Percentiles rank a stretch among this genome's conserved stretches.
phyloP scores from a whole-genome alignment of 2,888 invertebrate genomes.

The Brenthis hecate region DNA sequence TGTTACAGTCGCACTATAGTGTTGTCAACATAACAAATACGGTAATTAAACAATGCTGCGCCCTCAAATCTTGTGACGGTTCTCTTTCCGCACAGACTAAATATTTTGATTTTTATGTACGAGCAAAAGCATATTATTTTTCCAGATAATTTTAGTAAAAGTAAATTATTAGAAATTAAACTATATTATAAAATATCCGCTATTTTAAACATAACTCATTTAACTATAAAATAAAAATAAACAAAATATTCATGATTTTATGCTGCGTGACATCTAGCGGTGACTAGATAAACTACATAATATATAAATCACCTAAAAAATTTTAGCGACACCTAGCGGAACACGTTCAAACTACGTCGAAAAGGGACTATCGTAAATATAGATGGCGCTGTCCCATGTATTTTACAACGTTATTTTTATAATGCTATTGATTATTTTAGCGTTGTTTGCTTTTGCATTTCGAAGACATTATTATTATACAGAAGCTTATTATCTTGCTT shows the following conservation, averaged over 20 bases:
- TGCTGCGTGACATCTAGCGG: slow-evolving; percentile 53
- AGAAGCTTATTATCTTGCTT: slow-evolving; percentile 30
- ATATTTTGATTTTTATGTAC: no score
- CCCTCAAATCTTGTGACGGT: no score
- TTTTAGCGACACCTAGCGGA: slow-evolving; percentile 10
- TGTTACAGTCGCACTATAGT: no score
- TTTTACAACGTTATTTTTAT: slow-evolving; percentile 24
- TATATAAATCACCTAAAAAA: not conserved
- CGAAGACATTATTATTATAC: slow-evolving; percentile 24
- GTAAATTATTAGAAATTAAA: no score
- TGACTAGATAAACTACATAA: slow-evolving; percentile 36
- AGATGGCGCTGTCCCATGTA: slow-evolving; percentile 62
- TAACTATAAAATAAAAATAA: not conserved
- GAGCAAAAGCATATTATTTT: no score
- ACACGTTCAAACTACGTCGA: slow-evolving; percentile 3
- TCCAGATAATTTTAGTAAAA: no score
- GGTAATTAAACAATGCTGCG: no score
- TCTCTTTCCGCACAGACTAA: no score
- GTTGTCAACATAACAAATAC: no score
- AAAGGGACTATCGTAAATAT: slow-evolving; percentile 27
- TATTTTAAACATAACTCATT: not conserved
- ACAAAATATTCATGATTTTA: no score
- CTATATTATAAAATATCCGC: no score
- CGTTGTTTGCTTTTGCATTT: slow-evolving; percentile 34
- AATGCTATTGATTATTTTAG: slow-evolving; percentile 38